Evolutionary conservation across 2,797 vertebrate genomes (phyloP).

Genomic region (Sebastes glaucus): DNA sequence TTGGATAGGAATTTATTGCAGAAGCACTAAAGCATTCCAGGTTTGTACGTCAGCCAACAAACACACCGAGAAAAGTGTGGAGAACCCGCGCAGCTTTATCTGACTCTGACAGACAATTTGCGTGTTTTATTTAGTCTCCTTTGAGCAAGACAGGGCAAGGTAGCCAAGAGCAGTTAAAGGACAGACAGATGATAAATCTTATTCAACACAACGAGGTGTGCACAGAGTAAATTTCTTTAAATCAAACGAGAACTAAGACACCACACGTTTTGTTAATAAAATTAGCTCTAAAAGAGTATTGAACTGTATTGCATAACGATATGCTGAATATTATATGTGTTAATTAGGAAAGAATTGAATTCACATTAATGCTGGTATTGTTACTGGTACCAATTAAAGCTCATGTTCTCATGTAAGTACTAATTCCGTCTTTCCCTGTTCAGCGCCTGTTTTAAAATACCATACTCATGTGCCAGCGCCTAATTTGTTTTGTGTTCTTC

Average conservation of each 20-base stretch:
- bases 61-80: constrained; percentile 31
- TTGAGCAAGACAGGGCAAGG: background rate
- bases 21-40: constrained; percentile 37
- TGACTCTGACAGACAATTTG: constrained; percentile 17
- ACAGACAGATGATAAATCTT: background rate
- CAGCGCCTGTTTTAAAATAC: constrained; percentile 14
- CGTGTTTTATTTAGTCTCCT: constrained; percentile 44
- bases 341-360: constrained; percentile 7
- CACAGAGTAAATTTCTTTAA: background rate
- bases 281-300: background rate
- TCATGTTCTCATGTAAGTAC: constrained; percentile 2
- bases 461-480: constrained; percentile 24
- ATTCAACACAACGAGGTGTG: background rate
- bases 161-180: constrained; percentile 14
- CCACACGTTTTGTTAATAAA: background rate
- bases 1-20: constrained; percentile 38
- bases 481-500: constrained; percentile 27
- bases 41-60: constrained; percentile 35
- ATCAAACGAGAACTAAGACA: background rate
- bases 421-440: background rate
- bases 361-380: background rate
- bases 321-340: background rate
- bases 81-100: constrained; percentile 30
- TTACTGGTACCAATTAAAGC: constrained; percentile 29
- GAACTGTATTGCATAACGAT: background rate